phyloP scores from a whole-genome alignment of 2,113 vertebrate genomes.

The Phyllostomus hastatus region DNA sequence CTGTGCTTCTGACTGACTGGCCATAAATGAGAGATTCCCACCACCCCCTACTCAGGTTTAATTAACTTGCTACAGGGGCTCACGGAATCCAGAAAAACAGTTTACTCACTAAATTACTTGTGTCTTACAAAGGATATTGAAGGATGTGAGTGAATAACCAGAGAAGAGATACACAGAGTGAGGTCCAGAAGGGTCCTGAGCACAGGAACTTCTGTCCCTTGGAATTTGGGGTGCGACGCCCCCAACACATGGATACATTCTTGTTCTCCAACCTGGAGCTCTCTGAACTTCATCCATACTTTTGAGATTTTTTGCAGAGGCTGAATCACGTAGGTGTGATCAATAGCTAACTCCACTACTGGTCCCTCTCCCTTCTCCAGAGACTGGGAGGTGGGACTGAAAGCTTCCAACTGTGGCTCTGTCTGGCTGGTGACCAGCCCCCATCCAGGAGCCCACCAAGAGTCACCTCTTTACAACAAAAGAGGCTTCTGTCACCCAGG shows the following conservation, averaged over 20 bases:
- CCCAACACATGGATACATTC: background rate
- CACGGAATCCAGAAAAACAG: background rate
- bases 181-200: background rate
- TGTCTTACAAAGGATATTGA: background rate
- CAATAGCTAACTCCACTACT: background rate
- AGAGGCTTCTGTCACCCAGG: background rate
- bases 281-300: background rate
- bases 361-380: background rate
- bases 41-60: background rate
- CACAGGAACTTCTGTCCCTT: background rate
- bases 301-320: background rate
- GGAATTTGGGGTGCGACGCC: background rate
- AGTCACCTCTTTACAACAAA: background rate
- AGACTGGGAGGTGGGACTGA: background rate
- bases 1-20: background rate
- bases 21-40: background rate
- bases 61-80: background rate
- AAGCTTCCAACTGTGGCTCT: background rate
- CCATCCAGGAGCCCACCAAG: background rate
- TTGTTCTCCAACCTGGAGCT: background rate
- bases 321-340: fast-evolving
- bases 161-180: too few relatives aligned
- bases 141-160: background rate
- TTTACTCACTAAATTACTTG: background rate
- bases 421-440: background rate